phyloP scores from a whole-genome alignment of 92 coral and sea anemone species.

The Porites evermanni region DNA sequence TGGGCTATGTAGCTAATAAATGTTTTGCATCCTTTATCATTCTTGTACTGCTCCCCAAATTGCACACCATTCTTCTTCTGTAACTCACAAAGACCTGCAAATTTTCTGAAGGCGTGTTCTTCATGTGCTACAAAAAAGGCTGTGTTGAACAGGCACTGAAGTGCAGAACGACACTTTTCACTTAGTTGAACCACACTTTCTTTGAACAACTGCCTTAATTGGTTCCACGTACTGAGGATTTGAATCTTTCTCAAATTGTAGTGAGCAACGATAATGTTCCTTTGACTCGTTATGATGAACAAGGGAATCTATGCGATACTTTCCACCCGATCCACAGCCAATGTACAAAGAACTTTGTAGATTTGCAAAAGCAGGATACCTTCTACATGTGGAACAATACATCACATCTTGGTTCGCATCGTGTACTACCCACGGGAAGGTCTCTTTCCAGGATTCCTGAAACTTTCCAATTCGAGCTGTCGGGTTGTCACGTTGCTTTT shows the following conservation, averaged over 20 bases:
- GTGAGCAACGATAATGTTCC: slow-evolving; percentile 16
- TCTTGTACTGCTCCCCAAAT: slow-evolving; percentile 39
- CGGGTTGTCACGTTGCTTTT: no score
- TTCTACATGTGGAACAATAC: slow-evolving; percentile 26
- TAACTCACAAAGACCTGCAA: slow-evolving; percentile 37
- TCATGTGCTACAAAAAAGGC: slow-evolving; percentile 40
- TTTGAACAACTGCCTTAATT: slow-evolving; percentile 31
- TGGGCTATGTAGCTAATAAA: slow-evolving; percentile 37
- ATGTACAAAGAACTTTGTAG: slow-evolving; percentile 11
- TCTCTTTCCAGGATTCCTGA: no score
- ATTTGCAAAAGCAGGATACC: slow-evolving; percentile 15
- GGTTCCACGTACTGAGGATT: slow-evolving; percentile 24
- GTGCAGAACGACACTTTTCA: slow-evolving; percentile 18
- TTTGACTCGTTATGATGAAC: slow-evolving; percentile 34
- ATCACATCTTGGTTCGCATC: slow-evolving; percentile 1
- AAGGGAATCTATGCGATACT: slow-evolving; percentile 20
- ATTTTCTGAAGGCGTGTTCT: slow-evolving; percentile 40
- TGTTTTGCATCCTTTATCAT: slow-evolving; percentile 15
- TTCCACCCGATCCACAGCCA: slow-evolving; percentile 31
- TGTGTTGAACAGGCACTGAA: slow-evolving; percentile 42
- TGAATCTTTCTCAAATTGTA: slow-evolving; percentile 18
- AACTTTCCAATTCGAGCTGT: no score
- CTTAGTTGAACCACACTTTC: slow-evolving; percentile 8
- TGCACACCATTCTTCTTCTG: slow-evolving; percentile 51
- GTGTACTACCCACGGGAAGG: neutral